These are phyloP conservation scores for Aradus depressus DNA, from an alignment of 2,888 invertebrate genomes.

Conservation along the genomic window DNA sequence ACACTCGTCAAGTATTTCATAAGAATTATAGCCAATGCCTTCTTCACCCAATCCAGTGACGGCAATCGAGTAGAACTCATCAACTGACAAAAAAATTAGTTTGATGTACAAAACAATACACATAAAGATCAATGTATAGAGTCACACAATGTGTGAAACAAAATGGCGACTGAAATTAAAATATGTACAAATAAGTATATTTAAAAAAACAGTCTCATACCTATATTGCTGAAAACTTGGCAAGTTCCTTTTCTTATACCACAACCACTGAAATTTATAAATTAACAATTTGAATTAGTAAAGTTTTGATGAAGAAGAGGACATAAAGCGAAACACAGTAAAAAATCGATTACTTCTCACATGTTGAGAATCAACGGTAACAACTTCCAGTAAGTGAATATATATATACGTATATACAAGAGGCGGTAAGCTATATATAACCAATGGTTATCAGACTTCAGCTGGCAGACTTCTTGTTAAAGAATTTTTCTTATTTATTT, in stretches of 20 bases:
- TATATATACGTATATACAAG: no score
- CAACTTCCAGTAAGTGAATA: no score
- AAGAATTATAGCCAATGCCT: constrained; percentile 34
- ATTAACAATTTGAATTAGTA: background rate
- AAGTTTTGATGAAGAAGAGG: background rate
- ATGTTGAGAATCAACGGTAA: no score
- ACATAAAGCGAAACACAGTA: background rate
- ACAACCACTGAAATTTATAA: constrained; percentile 7
- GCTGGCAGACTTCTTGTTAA: no score
- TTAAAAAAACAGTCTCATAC: background rate
- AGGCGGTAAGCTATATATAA: no score
- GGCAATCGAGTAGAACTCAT: constrained; percentile 39
- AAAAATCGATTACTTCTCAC: no score
- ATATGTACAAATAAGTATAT: background rate
- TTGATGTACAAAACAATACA: background rate
- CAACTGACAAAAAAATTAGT: background rate
- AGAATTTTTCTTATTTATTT: no score
- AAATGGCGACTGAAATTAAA: background rate
- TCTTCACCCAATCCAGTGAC: constrained; percentile 46
- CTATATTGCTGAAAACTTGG: constrained; percentile 24
- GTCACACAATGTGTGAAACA: background rate
- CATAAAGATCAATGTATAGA: background rate
- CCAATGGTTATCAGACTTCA: no score
- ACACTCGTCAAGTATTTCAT: constrained; percentile 38
- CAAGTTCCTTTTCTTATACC: constrained; percentile 22